Conservation (phyloP, 1,140 invertebrate genomes). For the Hydropsyche tenuis region DNA sequence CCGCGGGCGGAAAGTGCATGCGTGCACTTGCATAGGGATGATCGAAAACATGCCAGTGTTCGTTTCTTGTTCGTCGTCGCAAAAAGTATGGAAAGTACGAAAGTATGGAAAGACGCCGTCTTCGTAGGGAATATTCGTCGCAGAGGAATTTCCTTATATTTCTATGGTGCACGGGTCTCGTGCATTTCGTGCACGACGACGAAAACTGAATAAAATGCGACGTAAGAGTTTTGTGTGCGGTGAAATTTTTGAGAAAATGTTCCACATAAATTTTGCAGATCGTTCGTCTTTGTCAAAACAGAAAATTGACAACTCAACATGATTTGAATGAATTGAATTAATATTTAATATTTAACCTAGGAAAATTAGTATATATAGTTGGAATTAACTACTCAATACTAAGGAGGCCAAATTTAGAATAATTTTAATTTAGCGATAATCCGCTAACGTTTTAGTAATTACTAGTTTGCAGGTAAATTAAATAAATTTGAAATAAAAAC, state of each 20-base stretch:
- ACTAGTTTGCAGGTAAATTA: too few relatives aligned
- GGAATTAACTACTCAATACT: too few relatives aligned
- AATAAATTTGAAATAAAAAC: too few relatives aligned
- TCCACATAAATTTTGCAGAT: background rate
- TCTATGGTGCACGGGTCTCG: background rate
- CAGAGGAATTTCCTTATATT: constrained; percentile 10
- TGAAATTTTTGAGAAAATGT: background rate
- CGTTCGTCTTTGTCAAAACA: background rate
- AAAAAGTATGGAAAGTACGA: too few relatives aligned
- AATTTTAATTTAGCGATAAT: too few relatives aligned
- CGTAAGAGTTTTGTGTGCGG: too few relatives aligned
- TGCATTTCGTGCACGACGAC: background rate
- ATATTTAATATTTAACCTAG: too few relatives aligned
- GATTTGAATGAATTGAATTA: too few relatives aligned
- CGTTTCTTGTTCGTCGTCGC: background rate
- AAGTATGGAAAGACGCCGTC: background rate
- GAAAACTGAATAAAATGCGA: background rate
- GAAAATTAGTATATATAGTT: too few relatives aligned
- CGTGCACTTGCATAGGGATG: background rate
- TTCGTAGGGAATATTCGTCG: background rate
- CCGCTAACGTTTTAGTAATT: too few relatives aligned
- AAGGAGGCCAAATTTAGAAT: too few relatives aligned
- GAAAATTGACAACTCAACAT: too few relatives aligned
- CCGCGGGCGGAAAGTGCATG: background rate
- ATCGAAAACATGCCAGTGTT: constrained; percentile 23